Evolutionary conservation across 53 echinoderm and acorn worm species (phyloP), one percentile per base, ranked within the genome.

Genomic region (Patiria pectinifera): DNA sequence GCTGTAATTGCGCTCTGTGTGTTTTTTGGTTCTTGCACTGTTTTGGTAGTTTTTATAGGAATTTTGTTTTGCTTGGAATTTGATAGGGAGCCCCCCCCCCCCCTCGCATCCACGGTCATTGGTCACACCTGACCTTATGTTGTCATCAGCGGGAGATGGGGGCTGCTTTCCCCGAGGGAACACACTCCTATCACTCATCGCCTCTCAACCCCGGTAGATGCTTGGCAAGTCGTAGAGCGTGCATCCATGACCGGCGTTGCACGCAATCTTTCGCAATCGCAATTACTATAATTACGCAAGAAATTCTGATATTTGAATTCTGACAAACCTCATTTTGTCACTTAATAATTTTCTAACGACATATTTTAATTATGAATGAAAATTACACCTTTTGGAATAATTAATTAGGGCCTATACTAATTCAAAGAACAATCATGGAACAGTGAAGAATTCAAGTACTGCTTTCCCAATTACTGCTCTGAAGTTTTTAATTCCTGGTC

Each of bases 221-320:
- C 59, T 26, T 83, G 59, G 60, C 61, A 61, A 16, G 83, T 13
- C 60, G 24, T 59, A 66, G 74, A n/a, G 85, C 45, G 69, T 66
- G n/a, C 66, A 85, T 62, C 85, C 85, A 85, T 85, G 85, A 85
- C 85, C 47, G 21, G 16, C 85, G 69, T 46, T 69, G 70, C 85
- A 85, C 85, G 85, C 69, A 85, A 85, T 85, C 45, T 74, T 74
- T 74, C 19, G 74, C 74, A 74, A n/a, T 74, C 74, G 74, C 74
- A 24, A 66, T 74, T 74, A 24, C 19, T 74, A 74, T 23, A 18
- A 22, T n/a, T 21, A 24, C 21, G n/a, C 8, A 66, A 66, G 19
- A 66, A 66, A 66, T 13, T 66, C 66, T 18, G 13, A 4, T 3
- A 66, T 18, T 14, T 53, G 8, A 53, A 53, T 53, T 53, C 5